A percentile compares a stretch with the other conserved stretches of the same genome.
phyloP scores from a whole-genome alignment of 2,797 vertebrate genomes.

The Melanogrammus aeglefinus region DNA sequence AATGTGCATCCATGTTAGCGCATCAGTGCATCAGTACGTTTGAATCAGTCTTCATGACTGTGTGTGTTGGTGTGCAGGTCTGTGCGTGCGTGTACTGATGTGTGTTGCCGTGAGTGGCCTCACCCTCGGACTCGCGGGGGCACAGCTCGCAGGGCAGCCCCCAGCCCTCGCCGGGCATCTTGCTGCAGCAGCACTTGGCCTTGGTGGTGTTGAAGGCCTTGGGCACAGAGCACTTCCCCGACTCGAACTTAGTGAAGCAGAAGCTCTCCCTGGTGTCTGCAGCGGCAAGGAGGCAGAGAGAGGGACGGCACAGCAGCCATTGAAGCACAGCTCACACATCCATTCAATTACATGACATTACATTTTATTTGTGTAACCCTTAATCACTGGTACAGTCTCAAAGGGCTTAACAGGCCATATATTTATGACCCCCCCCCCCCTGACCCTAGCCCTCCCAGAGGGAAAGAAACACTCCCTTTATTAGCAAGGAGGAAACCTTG shows the following conservation, averaged over 20 bases:
- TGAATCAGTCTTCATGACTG: neutral
- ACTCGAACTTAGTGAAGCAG: conserved; percentile 92
- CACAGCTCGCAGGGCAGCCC: conserved; percentile 94
- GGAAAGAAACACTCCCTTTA: too few species aligned
- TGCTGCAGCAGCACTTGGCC: conserved; percentile 91
- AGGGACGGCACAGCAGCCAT: neutral
- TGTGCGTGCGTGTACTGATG: neutral
- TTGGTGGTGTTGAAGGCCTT: conserved; percentile 93
- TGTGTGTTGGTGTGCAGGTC: neutral
- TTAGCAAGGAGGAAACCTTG: too few species aligned
- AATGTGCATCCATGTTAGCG: neutral
- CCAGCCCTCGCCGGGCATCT: conserved; percentile 91
- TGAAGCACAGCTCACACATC: neutral
- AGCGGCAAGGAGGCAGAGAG: neutral
- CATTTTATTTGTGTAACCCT: too few species aligned
- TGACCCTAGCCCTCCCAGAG: too few species aligned
- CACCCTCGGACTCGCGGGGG: conserved; percentile 82
- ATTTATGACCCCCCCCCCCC: too few species aligned
- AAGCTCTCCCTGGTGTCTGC: conserved; percentile 90
- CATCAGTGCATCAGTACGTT: neutral
- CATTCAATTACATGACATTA: too few species aligned
- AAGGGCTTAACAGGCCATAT: too few species aligned
- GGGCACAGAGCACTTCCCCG: conserved; percentile 85
- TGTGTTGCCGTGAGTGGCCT: conserved; percentile 43
- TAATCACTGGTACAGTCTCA: too few species aligned